Base-by-base conservation (phyloP, 2,797 vertebrate species). In the Sebastes iracundus region DNA sequence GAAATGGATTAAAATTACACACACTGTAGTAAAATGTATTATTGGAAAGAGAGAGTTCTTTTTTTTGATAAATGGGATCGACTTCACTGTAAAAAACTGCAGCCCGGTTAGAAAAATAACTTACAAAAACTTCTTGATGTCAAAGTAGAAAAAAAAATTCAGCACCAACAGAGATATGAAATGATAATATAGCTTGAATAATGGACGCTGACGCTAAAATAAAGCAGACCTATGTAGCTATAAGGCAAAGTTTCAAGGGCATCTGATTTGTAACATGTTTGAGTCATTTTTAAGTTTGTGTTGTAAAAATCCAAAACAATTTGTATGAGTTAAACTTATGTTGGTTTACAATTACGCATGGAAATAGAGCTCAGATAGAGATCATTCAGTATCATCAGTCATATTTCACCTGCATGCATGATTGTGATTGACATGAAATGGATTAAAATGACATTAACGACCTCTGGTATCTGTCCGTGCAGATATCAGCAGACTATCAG, bases 51-150 rank as follows among this genome's bases (percentile, higher is more conserved):
- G 65, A 88, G 72, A 28, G 42, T 25, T 81, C 93, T 94, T 91
- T 94, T 90, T 27, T 63, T 32, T 4, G 33, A 89, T 89, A 84
- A 92, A 90, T 90, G 79, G 75, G 77, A 72, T 71, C 76, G 84
- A 87, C 80, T 87, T 89, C 85, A 64, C 33, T 88, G 77, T 86
- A 85, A 38, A 93, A 91, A 92, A 70, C 83, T 38, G 77, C 56
- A 69, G 46, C 12, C 49, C 67, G 90, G 90, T 94, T 91, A 91
- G 86, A 91, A 38, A 88, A 61, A 79, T 75, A 77, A 87, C 55
- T 73, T 23, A 18, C 53, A 49, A 28, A 13, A 49, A 69, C 3
- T 13, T 49, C 6, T 5, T 5, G 42, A 5, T 59, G 52, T 9
- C 22, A 32, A 3, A 33, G 27, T 7, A 46, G 30, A 35, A 33